Conservation (phyloP, 1,140 invertebrate species). For the Drosophila leontia region DNA sequence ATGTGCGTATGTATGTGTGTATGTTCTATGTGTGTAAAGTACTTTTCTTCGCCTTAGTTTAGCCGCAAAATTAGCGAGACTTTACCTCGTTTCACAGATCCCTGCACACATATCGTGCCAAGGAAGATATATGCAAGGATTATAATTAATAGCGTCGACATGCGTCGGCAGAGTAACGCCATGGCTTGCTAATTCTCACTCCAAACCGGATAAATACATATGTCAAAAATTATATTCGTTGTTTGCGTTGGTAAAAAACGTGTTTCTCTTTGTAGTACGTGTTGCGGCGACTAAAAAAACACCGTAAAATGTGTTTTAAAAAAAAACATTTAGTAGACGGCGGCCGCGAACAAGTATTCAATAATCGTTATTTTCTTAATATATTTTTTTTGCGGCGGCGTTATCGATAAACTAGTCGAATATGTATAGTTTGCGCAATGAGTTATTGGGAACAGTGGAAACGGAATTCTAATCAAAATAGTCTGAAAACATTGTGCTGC, state of each 20-base stretch:
- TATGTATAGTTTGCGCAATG: background rate
- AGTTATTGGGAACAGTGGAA: slow-evolving; percentile 2
- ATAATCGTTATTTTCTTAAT: slow-evolving; percentile 41
- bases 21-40: slow-evolving; percentile 3
- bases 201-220: slow-evolving; percentile 49
- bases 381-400: slow-evolving; percentile 26
- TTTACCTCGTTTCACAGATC: slow-evolving; percentile 37
- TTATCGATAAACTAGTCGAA: slow-evolving; percentile 14
- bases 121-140: slow-evolving; percentile 36
- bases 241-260: slow-evolving; percentile 30
- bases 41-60: background rate
- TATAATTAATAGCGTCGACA: slow-evolving; percentile 46
- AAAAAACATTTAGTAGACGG: slow-evolving; percentile 33
- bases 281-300: slow-evolving; percentile 10
- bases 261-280: background rate
- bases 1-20: slow-evolving; percentile 9
- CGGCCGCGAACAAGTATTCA: slow-evolving; percentile 35
- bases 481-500: background rate
- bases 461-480: background rate
- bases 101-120: slow-evolving; percentile 42
- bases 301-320: slow-evolving; percentile 13
- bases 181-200: slow-evolving; percentile 54
- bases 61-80: background rate
- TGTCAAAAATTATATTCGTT: slow-evolving; percentile 39
- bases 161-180: slow-evolving; percentile 46